A percentile compares a stretch with the other conserved stretches of the same genome.
phyloP scores from a whole-genome alignment of 2,888 invertebrate species.

The Ormyrus nitidulus region DNA sequence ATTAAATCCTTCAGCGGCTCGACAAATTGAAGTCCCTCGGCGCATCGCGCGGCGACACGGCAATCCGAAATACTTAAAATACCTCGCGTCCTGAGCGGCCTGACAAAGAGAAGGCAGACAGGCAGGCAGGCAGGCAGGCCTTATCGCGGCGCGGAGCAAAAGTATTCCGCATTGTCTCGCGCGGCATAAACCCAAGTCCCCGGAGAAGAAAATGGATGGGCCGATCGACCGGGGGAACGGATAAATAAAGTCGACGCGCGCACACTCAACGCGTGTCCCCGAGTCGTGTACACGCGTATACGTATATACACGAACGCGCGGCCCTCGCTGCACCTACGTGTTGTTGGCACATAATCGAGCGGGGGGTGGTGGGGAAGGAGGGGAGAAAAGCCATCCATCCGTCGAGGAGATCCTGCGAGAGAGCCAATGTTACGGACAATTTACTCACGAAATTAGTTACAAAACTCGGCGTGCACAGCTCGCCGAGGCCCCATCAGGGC shows the following conservation, averaged over 20 bases:
- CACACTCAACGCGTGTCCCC: not conserved
- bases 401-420: conserved; percentile 56
- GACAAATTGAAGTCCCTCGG: no score
- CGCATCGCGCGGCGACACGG: no score
- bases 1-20: no score
- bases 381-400: no score
- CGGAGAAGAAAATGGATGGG: conserved; percentile 9
- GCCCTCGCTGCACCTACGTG: conserved; percentile 28
- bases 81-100: no score
- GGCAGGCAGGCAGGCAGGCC: no score
- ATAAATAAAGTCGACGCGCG: conserved; percentile 19
- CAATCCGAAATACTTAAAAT: no score
- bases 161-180: not conserved
- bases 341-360: conserved; percentile 53
- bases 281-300: conserved; percentile 32
- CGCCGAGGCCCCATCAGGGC: conserved; percentile 73
- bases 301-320: conserved; percentile 13
- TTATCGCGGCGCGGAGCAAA: no score
- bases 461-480: conserved; percentile 66
- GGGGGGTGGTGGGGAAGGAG: not conserved
- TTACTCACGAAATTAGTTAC: conserved; percentile 75
- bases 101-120: no score
- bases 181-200: not conserved
- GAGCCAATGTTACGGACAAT: conserved; percentile 75
- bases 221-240: conserved; percentile 16